Percentiles rank a stretch among this genome's conserved stretches.
Evolutionary conservation across 2,888 invertebrate genomes (phyloP).

Genomic region (Heterodera filipjevi): DNA sequence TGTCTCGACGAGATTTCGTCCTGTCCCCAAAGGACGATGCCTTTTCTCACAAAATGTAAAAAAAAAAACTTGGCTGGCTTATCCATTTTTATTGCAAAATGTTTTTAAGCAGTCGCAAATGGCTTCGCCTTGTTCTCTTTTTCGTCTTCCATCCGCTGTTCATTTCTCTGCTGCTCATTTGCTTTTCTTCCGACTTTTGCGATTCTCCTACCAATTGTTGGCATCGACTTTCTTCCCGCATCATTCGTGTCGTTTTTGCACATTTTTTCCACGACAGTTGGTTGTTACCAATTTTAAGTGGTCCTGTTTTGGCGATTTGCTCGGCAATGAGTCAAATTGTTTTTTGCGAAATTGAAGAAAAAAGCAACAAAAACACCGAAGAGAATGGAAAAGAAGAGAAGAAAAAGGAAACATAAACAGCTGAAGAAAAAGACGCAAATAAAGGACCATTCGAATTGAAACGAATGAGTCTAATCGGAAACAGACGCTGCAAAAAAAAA

Average conservation of each 20-base stretch:
- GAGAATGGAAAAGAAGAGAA: neutral
- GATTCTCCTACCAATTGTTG: conserved; percentile 12
- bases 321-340: conserved; percentile 5
- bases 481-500: too few relatives aligned
- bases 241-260: conserved; percentile 15
- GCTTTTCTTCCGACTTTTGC: neutral
- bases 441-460: too few relatives aligned
- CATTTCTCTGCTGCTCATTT: conserved; percentile 9
- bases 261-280: conserved; percentile 24
- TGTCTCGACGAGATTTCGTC: too few relatives aligned
- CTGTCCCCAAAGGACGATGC: too few relatives aligned
- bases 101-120: neutral
- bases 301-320: conserved; percentile 10
- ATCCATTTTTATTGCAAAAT: too few relatives aligned
- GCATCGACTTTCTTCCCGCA: neutral
- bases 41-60: neutral
- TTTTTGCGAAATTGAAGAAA: neutral
- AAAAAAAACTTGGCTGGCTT: too few relatives aligned
- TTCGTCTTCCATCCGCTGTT: conserved; percentile 15
- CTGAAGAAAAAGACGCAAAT: neutral
- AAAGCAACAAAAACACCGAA: neutral
- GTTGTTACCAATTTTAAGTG: conserved; percentile 17
- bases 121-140: neutral
- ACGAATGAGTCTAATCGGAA: too few relatives aligned
- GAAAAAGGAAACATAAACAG: neutral